Evolutionary conservation across 2,797 vertebrate species (phyloP).

Genomic region (Chelonia mydas): DNA sequence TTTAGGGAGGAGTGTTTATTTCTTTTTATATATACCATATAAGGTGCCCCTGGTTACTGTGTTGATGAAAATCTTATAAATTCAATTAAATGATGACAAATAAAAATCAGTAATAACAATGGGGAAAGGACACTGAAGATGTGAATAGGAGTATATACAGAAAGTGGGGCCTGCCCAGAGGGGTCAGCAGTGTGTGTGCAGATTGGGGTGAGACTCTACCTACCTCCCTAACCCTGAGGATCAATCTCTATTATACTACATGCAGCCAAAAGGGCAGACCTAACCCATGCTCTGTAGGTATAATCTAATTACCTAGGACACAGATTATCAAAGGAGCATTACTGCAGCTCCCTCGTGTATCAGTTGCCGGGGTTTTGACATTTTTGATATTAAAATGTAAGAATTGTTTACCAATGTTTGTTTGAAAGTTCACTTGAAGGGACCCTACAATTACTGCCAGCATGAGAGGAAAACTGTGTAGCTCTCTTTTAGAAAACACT

Average conservation of each 20-base stretch:
- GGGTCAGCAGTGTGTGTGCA: neutral
- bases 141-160: neutral
- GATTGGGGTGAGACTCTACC: neutral
- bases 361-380: rapidly evolving
- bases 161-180: neutral
- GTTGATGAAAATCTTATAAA: neutral
- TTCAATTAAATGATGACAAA: neutral
- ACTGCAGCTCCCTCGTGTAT: neutral
- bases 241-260: neutral
- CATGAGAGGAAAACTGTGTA: neutral
- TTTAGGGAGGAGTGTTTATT: no score
- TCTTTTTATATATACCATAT: neutral
- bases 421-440: neutral
- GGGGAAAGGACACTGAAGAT: neutral
- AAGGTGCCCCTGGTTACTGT: neutral
- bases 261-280: rapidly evolving
- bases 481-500: neutral
- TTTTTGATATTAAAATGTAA: neutral
- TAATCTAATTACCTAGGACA: neutral
- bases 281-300: rapidly evolving
- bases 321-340: neutral
- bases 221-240: rapidly evolving
- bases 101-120: neutral
- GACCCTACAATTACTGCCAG: neutral
- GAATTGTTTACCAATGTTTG: rapidly evolving